Conservation (phyloP, 2,797 vertebrate species). For the Lepilemur ruficaudatus region DNA sequence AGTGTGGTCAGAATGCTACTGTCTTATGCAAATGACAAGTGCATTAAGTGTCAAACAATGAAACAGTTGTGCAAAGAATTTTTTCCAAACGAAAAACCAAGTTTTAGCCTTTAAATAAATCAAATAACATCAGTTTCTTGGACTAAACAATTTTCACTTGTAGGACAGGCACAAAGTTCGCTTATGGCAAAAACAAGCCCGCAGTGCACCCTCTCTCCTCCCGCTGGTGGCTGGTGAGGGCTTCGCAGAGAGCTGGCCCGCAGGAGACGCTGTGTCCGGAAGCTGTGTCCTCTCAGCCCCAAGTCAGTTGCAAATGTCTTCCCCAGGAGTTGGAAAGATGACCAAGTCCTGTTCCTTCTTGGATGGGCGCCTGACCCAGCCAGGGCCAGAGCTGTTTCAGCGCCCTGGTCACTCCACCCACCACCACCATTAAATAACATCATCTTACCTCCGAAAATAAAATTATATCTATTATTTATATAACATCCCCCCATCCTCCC, state of each 20-base stretch:
- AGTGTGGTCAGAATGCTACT: conserved; percentile 80
- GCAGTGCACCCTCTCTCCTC: conserved; percentile 28
- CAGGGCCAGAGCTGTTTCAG: not conserved
- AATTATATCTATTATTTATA: conserved; percentile 79
- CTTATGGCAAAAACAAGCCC: conserved; percentile 75
- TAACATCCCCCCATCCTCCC: conserved; percentile 62
- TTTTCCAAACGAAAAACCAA: conserved; percentile 60
- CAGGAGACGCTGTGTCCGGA: conserved; percentile 23
- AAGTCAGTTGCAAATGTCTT: conserved; percentile 46
- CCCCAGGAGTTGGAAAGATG: conserved; percentile 38
- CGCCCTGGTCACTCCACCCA: conserved; percentile 64
- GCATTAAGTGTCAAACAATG: conserved; percentile 75
- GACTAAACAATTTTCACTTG: conserved; percentile 76
- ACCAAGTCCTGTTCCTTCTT: conserved; percentile 68
- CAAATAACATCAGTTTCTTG: conserved; percentile 71
- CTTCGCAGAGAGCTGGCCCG: not conserved
- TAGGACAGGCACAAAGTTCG: conserved; percentile 83
- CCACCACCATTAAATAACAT: conserved; percentile 76
- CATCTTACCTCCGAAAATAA: conserved; percentile 83
- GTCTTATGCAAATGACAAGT: conserved; percentile 82
- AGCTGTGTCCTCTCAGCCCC: conserved; percentile 65
- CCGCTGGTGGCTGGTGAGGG: not conserved
- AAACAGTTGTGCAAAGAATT: conserved; percentile 84
- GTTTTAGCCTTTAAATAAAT: conserved; percentile 82
- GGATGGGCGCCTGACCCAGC: conserved; percentile 53